Evolutionary conservation across 1,140 invertebrate genomes (phyloP), one percentile per base, ranked within the genome.

Genomic region (Caenorhabditis latens): DNA sequence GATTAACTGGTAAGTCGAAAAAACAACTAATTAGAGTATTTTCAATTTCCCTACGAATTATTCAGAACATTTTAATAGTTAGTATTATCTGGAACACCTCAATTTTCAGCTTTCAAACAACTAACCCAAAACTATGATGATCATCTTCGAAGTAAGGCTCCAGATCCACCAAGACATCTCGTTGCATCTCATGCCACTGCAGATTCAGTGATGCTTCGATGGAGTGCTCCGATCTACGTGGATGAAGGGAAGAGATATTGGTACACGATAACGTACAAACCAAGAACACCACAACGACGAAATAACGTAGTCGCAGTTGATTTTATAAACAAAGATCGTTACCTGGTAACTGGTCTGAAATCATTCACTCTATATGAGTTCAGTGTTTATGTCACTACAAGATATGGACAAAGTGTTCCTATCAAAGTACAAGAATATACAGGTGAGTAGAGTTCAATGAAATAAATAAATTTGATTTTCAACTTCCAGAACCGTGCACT

Each of bases 341-440:
- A 90, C 82, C 85, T 91, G 75, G 90, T 92, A 2, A 89, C 65
- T 16, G 86, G 86, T 16, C 82, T 92, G 24, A 92, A 92, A 82
- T 90, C 88, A 16, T 92, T 92, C 84, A 91, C 91, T n/a, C 83
- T 92, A n/a, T 92, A 92, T 67, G 92, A 92, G 84, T 92, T 92
- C 82, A 89, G 84, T 84, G 88, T 92, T n/a, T 85, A 86, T 9
- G 92, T 89, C 32, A 91, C 91, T 8, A 92, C 91, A n/a, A 40
- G 88, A 57, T 91, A 87, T 58, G 91, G 91, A 19, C 86, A 86
- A 65, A 91, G 90, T 58, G 90, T 91, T 48, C 90, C 91, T 13
- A 85, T 90, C 24, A 88, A 86, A 83, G 90, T 90, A 43, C 91
- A 91, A 67, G 91, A 91, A 84, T 91, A 91, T 82, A 92, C 91